These are phyloP conservation scores for Peribatodes rhomboidaria DNA, from an alignment of 2,888 invertebrate species.

Conservation along the genomic window DNA sequence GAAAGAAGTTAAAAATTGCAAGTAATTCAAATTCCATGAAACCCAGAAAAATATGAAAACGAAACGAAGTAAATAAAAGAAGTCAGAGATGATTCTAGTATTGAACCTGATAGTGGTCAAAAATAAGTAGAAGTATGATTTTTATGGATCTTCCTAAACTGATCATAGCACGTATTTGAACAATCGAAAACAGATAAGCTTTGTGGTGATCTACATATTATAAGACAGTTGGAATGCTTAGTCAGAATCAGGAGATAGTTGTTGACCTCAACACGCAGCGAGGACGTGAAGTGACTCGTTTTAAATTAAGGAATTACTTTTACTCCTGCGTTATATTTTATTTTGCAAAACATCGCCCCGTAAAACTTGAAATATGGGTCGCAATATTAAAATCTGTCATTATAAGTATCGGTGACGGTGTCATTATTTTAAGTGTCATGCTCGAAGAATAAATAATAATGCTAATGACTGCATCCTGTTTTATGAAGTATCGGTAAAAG, in stretches of 20 bases:
- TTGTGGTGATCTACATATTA: slow-evolving; percentile 39
- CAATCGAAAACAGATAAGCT: slow-evolving; percentile 23
- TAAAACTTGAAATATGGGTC: slow-evolving; percentile 21
- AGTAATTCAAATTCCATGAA: no score
- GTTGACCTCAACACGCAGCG: slow-evolving; percentile 76
- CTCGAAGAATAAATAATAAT: slow-evolving; percentile 18
- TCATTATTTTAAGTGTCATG: slow-evolving; percentile 20
- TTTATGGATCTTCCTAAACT: background rate
- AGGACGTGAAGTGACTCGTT: slow-evolving; percentile 72
- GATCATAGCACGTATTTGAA: background rate
- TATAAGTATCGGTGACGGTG: slow-evolving; percentile 16
- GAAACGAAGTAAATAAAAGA: no score
- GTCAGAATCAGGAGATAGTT: slow-evolving; percentile 71
- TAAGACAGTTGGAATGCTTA: slow-evolving; percentile 55
- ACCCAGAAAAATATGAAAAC: no score
- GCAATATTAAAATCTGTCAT: slow-evolving; percentile 20
- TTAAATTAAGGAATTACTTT: slow-evolving; percentile 40
- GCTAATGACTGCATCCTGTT: slow-evolving; percentile 27
- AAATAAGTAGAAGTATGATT: background rate
- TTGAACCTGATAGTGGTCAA: no score
- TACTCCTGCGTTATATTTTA: slow-evolving; percentile 21
- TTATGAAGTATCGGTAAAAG: background rate
- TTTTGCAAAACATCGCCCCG: background rate
- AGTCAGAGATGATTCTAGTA: no score
- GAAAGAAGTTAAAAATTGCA: no score